Base-by-base conservation (phyloP, 2,797 vertebrate genomes). In the Ctenosaura bakeri region DNA sequence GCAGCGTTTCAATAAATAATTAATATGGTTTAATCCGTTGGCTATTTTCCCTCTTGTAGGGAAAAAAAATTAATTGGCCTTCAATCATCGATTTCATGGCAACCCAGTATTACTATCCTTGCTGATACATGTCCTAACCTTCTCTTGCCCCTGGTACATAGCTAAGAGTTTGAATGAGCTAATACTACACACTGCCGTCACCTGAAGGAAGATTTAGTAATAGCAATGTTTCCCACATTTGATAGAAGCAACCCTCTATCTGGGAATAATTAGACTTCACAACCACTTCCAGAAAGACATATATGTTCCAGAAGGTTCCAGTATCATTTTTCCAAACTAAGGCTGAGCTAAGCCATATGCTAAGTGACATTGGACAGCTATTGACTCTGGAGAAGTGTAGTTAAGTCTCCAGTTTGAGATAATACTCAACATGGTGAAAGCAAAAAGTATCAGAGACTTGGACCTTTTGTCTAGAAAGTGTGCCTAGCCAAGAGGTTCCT, bases 1-100 rank as follows among this genome's bases (percentile, higher is more conserved):
- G 95, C 95, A 97, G 94, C 92, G 93, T 86, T 95, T 97, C 93
- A 93, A 97, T 97, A 97, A 97, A 97, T 97, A 97, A 97, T 97
- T 97, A 97, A 97, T 95, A 94, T 93, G 95, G 96, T 95, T 95
- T 96, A 96, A 97, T 97, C 95, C 94, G 88, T 87, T 95, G 96
- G 97, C 95, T 96, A 93, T 97, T 97, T 97, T 95, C 96, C 94
- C 85, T 16, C 56, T 92, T 96, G 94, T 96, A 96, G 96, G 96
- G 79, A 97, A 96, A 85, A 78, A 77, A 46, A 79, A 78, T 32
- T 97, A 97, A 97, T 97, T 97, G 96, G 96, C 93, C 96, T 97
- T 96, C 96, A 95, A 96, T 97, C 97, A 97, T 96, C 95, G 94
- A 77, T 94, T 95, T 96, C 95, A 79, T 88, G 93, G 90, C 95